These are phyloP conservation scores for Psephotus haematonotus DNA, from an alignment of 2,113 vertebrate species.

Conservation along the genomic window DNA sequence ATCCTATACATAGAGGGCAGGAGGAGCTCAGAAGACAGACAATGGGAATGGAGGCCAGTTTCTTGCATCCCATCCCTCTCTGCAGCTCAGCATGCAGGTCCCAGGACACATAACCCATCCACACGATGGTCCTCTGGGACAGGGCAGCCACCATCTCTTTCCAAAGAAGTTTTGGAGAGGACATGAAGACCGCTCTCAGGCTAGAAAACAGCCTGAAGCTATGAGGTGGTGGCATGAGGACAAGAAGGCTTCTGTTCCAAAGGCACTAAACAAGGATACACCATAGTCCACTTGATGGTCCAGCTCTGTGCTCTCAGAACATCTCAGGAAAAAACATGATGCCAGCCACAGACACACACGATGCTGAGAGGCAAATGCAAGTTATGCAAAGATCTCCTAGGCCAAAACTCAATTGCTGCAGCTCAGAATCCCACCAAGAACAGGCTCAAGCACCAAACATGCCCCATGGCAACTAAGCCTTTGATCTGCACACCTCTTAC, in stretches of 20 bases:
- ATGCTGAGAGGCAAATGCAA: neutral
- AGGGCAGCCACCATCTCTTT: neutral
- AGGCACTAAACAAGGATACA: neutral
- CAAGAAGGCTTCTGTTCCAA: neutral
- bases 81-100: neutral
- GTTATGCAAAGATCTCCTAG: neutral
- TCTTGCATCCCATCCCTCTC: neutral
- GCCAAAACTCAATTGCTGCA: neutral
- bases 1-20: neutral
- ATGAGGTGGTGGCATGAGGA: neutral
- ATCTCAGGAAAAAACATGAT: neutral
- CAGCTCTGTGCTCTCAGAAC: neutral
- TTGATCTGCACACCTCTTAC: neutral
- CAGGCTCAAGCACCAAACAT: neutral
- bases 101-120: neutral
- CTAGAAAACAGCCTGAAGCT: fast-evolving
- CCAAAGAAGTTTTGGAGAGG: neutral
- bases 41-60: neutral
- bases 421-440: neutral
- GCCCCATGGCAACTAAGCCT: neutral
- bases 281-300: neutral
- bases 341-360: neutral
- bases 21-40: neutral
- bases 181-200: fast-evolving
- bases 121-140: neutral